Percentiles rank a stretch among this genome's conserved stretches.
Conservation (phyloP, 2,113 vertebrate species). For the Rhabdomys dilectus region DNA sequence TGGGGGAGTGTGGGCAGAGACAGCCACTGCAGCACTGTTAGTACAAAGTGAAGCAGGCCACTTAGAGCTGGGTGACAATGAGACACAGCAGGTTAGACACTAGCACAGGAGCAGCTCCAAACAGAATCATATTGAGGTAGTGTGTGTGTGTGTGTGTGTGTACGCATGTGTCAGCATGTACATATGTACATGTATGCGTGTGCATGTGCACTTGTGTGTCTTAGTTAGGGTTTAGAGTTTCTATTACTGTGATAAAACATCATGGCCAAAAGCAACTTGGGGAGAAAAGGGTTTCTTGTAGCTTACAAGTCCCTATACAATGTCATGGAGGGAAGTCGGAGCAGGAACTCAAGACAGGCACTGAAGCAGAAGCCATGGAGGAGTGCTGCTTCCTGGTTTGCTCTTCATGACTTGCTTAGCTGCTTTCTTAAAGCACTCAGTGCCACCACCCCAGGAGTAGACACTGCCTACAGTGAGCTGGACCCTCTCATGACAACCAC, state of each 20-base stretch:
- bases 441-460: background rate
- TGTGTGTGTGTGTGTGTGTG: no score
- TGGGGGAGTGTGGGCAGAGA: background rate
- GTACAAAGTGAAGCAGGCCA: background rate
- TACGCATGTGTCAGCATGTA: background rate
- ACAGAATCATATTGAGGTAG: no score
- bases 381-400: background rate
- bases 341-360: background rate
- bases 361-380: background rate
- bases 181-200: background rate
- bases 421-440: background rate
- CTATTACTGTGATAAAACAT: background rate
- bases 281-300: background rate
- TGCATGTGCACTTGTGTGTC: background rate
- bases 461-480: background rate
- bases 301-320: background rate
- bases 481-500: background rate
- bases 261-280: background rate
- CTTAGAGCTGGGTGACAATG: background rate
- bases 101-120: background rate
- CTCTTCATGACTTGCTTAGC: background rate
- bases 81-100: background rate
- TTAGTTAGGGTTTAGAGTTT: background rate
- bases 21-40: accelerated
- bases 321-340: background rate